phyloP scores from a whole-genome alignment of 2,797 vertebrate genomes.

The Thaleichthys pacificus region DNA sequence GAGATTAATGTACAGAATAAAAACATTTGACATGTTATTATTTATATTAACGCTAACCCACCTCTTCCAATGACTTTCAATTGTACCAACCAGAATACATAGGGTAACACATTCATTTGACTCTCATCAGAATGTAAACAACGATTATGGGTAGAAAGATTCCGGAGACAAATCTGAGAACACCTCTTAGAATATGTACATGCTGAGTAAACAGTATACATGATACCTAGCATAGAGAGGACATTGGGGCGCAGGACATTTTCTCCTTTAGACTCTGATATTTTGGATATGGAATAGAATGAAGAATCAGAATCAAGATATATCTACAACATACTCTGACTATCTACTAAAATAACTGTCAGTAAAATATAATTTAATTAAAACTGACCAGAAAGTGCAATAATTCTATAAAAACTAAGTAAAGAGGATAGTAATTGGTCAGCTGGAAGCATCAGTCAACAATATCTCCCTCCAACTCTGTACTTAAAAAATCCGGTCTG shows the following conservation, averaged over 20 bases:
- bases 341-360: not conserved
- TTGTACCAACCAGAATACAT: slow-evolving; percentile 57
- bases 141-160: slow-evolving; percentile 21
- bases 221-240: slow-evolving; percentile 41
- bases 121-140: slow-evolving; percentile 67
- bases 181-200: slow-evolving; percentile 66
- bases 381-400: slow-evolving; percentile 62
- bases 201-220: slow-evolving; percentile 50
- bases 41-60: slow-evolving; percentile 63
- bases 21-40: slow-evolving; percentile 56
- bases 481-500: slow-evolving; percentile 39
- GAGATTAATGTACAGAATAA: slow-evolving; percentile 50
- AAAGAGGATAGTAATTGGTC: slow-evolving; percentile 42
- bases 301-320: no score
- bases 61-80: slow-evolving; percentile 51
- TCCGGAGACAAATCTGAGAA: slow-evolving; percentile 39
- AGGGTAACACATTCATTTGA: slow-evolving; percentile 55
- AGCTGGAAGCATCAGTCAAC: slow-evolving; percentile 21
- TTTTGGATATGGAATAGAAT: no score
- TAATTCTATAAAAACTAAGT: slow-evolving; percentile 47
- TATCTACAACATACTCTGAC: no score
- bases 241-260: slow-evolving; percentile 40
- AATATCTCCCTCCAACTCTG: slow-evolving; percentile 34
- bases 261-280: slow-evolving; percentile 15
- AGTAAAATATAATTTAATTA: not conserved